Base-by-base conservation (phyloP, 2,113 vertebrate species). In the Ameiurus melas region DNA sequence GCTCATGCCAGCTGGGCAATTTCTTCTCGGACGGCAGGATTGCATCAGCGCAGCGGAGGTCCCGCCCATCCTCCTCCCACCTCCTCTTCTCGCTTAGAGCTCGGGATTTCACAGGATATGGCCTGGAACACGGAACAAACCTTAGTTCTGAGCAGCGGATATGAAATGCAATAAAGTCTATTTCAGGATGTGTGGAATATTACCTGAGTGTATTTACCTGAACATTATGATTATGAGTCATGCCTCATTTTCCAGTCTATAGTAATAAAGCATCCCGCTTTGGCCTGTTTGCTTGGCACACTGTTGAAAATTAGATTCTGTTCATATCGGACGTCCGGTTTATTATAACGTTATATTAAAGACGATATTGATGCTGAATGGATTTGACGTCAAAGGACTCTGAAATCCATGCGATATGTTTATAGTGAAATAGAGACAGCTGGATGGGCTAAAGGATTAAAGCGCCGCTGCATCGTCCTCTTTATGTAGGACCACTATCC, bases 41-140 rank as follows among this genome's bases (percentile, higher is more conserved):
- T 92, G 92, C 92, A 92, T 92, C 92, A 92, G 90, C 89, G n/a
- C 77, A 77, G 43, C 55, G 55, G 57, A 55, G 39, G 53, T 62
- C 68, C 88, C 86, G 20, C 82, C 84, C 82, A 60, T 30, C 78
- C 53, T 84, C 87, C 33, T 53, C 84, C 60, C 64, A 19, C 27
- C 85, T 79, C 79, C 47, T 51, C 53, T 82, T 73, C 82, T 68
- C 9, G 5, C 53, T 64, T 36, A 14, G 51, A 27, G 39, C 82
- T 60, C 57, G 16, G 80, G 60, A 83, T 33, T 78, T 75, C 51
- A 83, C 84, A 71, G 84, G 77, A 89, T 64, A 64, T 70, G 43
- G 53, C 33, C 17, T 71, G 33, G 78, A 60, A 62, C 73, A 86
- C 27, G 55, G 36, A 75, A 85, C 64, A 87, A 87, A 68, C 62